Percentiles rank a stretch among this genome's conserved stretches.
phyloP scores from a whole-genome alignment of 2,888 invertebrate species.

The Euclidia mi region DNA sequence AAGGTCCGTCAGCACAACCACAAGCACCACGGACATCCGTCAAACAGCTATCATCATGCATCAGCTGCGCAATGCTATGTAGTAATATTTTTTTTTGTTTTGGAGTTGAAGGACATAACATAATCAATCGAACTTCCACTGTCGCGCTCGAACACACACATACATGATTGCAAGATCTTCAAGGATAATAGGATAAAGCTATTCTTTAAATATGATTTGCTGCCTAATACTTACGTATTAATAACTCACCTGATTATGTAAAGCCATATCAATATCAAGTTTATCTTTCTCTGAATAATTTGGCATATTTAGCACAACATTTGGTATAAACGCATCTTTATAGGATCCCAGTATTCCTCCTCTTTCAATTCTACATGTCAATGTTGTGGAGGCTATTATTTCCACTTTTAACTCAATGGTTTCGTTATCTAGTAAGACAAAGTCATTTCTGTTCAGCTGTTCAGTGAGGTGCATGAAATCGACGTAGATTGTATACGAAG shows the following conservation, averaged over 20 bases:
- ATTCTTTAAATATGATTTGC: no score
- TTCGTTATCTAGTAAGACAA: conserved; percentile 91
- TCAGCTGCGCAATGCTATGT: no score
- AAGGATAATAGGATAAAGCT: no score
- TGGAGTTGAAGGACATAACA: no score
- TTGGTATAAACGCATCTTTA: conserved; percentile 82
- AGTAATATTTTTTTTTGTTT: no score
- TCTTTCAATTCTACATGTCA: conserved; percentile 80
- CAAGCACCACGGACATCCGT: no score
- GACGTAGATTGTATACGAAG: conserved; percentile 87
- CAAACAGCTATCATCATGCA: no score
- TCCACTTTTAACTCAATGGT: conserved; percentile 93
- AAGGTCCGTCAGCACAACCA: no score
- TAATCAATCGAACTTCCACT: no score
- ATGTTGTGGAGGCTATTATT: conserved; percentile 77
- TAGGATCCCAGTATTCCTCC: conserved; percentile 80
- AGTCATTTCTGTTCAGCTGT: conserved; percentile 85
- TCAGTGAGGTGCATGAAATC: conserved; percentile 88
- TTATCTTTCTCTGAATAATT: conserved; percentile 79
- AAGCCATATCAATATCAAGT: conserved; percentile 72
- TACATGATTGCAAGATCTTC: no score
- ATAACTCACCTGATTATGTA: conserved; percentile 75
- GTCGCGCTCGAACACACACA: no score
- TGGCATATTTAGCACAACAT: conserved; percentile 78
- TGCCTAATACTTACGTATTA: neutral